Base-by-base conservation (phyloP, 2,113 vertebrate species). In the Micromys minutus region DNA sequence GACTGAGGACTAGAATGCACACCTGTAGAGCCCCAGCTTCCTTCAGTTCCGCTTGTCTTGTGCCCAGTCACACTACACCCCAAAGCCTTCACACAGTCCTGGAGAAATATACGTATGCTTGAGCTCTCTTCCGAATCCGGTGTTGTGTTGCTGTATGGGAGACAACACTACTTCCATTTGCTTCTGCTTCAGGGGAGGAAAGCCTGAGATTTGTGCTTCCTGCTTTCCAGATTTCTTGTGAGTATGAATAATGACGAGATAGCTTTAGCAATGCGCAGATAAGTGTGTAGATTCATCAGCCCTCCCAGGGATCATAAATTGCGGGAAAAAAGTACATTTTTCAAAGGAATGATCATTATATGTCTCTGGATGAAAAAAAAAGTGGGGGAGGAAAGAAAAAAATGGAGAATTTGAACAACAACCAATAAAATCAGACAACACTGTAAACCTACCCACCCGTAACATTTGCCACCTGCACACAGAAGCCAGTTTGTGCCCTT, bases 401-500 rank as follows among this genome's bases (percentile, higher is more conserved):
- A 29, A 50, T 11, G 26, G 65, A 45, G 29, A 77, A 94, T 65
- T 42, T 94, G 50, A 96, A 93, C 95, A 16, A 63, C 63, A 34
- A 67, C 65, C 65, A 67, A 65, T 80, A 42, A 91, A 57, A 81
- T 26, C 55, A 92, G 61, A 67, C 91, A 95, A 55, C 71, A n/a
- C 45, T 75, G 15, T 17, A 94, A 7, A 65, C 47, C 95, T 16
- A 52, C 83, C 50, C 2, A 52, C 83, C 50, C 2, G 0, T 96
- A 96, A 97, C 94, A 97, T 97, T 97, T 98, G 97, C 96, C 96
- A 67, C 59, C 45, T 16, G 72, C 69, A 39, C 87, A 96, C 91
- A 90, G 89, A 97, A 97, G 95, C 80, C 97, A 94, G 55, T 74
- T 79, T 61, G 61, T 96, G 90, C 69, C 97, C 59, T 93, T 98